These are phyloP conservation scores for Yasuhikotakia modesta DNA, from an alignment of 2,797 vertebrate species.

Conservation along the genomic window DNA sequence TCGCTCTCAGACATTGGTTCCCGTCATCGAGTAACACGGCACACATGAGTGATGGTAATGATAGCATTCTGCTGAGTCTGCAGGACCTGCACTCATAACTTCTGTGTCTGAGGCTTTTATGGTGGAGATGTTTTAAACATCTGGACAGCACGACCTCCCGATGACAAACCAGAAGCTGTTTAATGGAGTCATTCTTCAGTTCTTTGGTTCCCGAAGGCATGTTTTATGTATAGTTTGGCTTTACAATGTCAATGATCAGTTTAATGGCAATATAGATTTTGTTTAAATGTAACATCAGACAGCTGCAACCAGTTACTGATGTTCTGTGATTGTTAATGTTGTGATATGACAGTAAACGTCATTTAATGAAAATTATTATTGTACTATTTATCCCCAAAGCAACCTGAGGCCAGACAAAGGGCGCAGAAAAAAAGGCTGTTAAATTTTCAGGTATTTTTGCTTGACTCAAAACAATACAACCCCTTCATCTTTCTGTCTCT, in stretches of 20 bases:
- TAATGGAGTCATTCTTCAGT: background rate
- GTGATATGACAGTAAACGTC: background rate
- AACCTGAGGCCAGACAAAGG: background rate
- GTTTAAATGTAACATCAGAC: background rate
- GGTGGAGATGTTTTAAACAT: background rate
- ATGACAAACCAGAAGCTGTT: background rate
- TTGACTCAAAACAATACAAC: too few relatives aligned
- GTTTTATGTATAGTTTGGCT: background rate
- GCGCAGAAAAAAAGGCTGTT: too few relatives aligned
- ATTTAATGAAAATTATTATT: background rate
- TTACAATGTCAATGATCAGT: background rate
- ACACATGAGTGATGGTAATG: slow-evolving; percentile 34
- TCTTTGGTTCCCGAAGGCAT: background rate
- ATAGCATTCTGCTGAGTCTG: slow-evolving; percentile 35
- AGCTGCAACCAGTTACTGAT: background rate
- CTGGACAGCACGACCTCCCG: background rate
- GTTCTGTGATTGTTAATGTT: background rate
- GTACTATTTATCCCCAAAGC: background rate
- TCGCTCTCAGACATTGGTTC: slow-evolving; percentile 38
- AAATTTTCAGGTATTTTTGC: too few relatives aligned
- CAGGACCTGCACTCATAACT: slow-evolving; percentile 26
- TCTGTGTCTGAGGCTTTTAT: too few relatives aligned
- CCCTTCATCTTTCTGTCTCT: too few relatives aligned
- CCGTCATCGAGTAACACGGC: slow-evolving; percentile 32
- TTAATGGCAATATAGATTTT: background rate